Evolutionary conservation across 2,888 invertebrate species (phyloP).

Genomic region (Andrena camellia): DNA sequence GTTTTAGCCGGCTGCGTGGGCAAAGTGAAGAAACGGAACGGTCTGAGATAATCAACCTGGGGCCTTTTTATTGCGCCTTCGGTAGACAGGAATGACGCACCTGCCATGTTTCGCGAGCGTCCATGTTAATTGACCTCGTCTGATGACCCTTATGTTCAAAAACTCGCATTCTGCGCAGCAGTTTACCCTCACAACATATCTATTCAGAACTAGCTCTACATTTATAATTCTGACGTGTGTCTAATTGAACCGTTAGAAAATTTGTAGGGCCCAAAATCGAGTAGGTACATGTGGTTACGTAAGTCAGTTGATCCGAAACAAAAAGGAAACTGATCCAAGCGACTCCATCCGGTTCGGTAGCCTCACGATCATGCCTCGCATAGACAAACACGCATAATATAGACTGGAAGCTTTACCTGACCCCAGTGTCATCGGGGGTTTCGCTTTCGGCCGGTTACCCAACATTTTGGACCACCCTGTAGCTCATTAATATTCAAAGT

Average conservation of each 20-base stretch:
- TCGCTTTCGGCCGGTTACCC: conserved; percentile 12
- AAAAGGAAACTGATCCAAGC: conserved; percentile 4
- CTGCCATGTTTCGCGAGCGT: conserved; percentile 3
- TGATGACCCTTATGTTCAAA: not conserved
- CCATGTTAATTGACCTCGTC: not conserved
- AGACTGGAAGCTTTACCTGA: conserved; percentile 5
- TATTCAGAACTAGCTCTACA: not conserved
- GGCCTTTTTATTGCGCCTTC: conserved; percentile 13
- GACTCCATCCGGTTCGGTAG: conserved; percentile 12
- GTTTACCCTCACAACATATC: not conserved
- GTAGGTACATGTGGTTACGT: not conserved
- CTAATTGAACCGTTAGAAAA: not conserved
- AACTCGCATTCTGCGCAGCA: not conserved
- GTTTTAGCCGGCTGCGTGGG: conserved; percentile 47
- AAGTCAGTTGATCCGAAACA: not conserved
- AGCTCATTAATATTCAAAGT: conserved; percentile 79
- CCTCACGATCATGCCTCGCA: not conserved
- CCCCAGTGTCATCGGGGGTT: conserved; percentile 4
- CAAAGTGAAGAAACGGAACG: conserved; percentile 42
- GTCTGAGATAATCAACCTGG: conserved; percentile 35
- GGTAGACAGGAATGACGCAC: conserved; percentile 3
- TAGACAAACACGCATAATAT: conserved; percentile 19
- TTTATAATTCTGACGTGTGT: too few species aligned
- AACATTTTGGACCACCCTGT: conserved; percentile 78
- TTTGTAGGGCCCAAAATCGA: not conserved